Evolutionary conservation across 1,140 invertebrate genomes (phyloP), one percentile per base, ranked within the genome.

Genomic region (Dendroctonus valens): DNA sequence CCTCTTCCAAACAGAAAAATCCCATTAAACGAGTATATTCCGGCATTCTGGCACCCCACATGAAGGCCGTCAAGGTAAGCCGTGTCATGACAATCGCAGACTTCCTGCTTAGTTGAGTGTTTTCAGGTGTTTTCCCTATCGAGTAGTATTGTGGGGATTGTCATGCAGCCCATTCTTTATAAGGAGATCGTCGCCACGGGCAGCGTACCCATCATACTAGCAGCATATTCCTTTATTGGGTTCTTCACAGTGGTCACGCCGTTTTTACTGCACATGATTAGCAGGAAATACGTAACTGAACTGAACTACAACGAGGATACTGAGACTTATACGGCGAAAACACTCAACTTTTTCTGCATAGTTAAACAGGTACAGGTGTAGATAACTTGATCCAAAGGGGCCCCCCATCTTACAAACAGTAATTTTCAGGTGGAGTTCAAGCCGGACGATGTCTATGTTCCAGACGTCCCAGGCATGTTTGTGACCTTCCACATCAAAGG

Each of bases 211-310:
- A 76, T 86, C 49, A 76, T 86, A 0, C 74, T 89, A 59, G 85
- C 83, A 5, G 61, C 89, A 5, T 88, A 85, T 69, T 82, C 84
- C 0, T 80, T 89, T 48, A 81, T 92, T 2, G 89, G 88, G 26
- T 85, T 94, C 70, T 91, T 94, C 74, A 89, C 92, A 5, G 87
- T 94, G 72, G 79, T 87, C 0, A 95, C 92, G 5, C 94, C 95
- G 1, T 49, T 94, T 14, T 74, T 96, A 37, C 79, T 97, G 64
- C 91, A 97, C 81, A 80, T 85, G 5, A 80, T 96, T 11, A 89
- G 91, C 4, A 94, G 89, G 73, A 92, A 91, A 79, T 97, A 97
- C 83, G 87, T 96, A 0, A 89, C 85, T 0, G 80, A 87, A 65
- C 79, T 97, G 3, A 81, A 87, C 64, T 94, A 92, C 73, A 82